phyloP scores from a whole-genome alignment of 2,113 vertebrate genomes.

The Pardalotus punctatus region DNA sequence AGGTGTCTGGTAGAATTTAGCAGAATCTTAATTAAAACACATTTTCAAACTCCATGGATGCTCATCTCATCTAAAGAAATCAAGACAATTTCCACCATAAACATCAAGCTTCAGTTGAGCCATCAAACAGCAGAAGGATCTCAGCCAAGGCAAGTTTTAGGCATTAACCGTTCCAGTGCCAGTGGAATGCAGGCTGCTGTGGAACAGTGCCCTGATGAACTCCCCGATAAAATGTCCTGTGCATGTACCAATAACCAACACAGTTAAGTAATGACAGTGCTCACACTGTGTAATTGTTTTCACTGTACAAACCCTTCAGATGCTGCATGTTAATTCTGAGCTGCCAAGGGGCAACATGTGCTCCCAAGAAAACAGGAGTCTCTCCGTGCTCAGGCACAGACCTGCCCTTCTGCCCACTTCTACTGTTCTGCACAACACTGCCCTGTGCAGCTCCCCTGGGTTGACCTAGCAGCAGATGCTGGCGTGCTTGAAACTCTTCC shows the following conservation, averaged over 20 bases:
- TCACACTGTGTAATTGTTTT: neutral
- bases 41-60: slow-evolving; percentile 84
- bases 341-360: neutral
- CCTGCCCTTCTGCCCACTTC: neutral
- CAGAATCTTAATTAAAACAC: slow-evolving; percentile 90
- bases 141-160: slow-evolving; percentile 60
- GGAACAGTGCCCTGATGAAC: neutral
- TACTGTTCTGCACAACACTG: neutral
- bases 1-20: slow-evolving; percentile 88
- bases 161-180: slow-evolving; percentile 58
- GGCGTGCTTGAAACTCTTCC: neutral
- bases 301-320: neutral
- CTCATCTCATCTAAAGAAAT: slow-evolving; percentile 84
- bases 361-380: neutral
- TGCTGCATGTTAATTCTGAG: neutral
- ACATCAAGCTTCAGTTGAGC: slow-evolving; percentile 82
- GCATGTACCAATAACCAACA: neutral
- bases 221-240: neutral
- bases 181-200: neutral
- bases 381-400: neutral
- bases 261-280: neutral
- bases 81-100: slow-evolving; percentile 81
- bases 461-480: neutral
- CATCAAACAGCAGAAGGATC: slow-evolving; percentile 75
- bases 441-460: neutral